Conservation (phyloP, 1,140 invertebrate species). For the Megalonaias nervosa region DNA sequence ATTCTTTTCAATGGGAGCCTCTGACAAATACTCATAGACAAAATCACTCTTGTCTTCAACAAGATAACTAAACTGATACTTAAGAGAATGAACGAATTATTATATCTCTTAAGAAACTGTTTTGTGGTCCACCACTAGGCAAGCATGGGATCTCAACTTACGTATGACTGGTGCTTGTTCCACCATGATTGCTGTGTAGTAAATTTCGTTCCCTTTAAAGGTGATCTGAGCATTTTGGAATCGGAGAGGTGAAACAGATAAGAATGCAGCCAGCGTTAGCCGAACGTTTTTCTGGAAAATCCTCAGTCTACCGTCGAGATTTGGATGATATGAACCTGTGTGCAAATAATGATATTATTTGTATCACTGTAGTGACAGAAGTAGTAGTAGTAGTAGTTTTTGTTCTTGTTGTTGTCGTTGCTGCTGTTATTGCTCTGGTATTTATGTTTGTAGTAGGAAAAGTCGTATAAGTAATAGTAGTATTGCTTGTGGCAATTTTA, state of each 20-base stretch:
- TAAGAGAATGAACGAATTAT: too few relatives aligned
- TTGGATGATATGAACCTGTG: slow-evolving; percentile 27
- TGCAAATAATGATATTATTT: neutral
- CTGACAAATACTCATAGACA: too few relatives aligned
- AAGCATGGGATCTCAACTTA: neutral
- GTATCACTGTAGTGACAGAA: neutral
- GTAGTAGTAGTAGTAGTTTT: neutral
- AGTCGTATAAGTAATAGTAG: neutral
- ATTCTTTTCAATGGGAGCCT: too few relatives aligned
- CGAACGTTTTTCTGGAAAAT: slow-evolving; percentile 27
- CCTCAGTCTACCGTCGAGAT: slow-evolving; percentile 21
- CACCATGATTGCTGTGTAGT: slow-evolving; percentile 34
- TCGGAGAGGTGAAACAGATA: slow-evolving; percentile 13
- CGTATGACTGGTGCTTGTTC: slow-evolving; percentile 31
- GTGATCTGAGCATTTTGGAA: slow-evolving; percentile 32
- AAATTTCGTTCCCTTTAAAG: slow-evolving; percentile 22
- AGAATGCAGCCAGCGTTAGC: slow-evolving; percentile 12
- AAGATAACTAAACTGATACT: too few relatives aligned
- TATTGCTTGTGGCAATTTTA: neutral
- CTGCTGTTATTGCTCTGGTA: neutral
- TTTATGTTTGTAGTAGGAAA: neutral
- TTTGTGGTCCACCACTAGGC: too few relatives aligned
- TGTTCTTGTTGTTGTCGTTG: too few relatives aligned
- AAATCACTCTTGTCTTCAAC: too few relatives aligned
- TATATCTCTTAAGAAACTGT: too few relatives aligned